Evolutionary conservation across 2,797 vertebrate genomes (phyloP).

Genomic region (Hippocampus kuda): DNA sequence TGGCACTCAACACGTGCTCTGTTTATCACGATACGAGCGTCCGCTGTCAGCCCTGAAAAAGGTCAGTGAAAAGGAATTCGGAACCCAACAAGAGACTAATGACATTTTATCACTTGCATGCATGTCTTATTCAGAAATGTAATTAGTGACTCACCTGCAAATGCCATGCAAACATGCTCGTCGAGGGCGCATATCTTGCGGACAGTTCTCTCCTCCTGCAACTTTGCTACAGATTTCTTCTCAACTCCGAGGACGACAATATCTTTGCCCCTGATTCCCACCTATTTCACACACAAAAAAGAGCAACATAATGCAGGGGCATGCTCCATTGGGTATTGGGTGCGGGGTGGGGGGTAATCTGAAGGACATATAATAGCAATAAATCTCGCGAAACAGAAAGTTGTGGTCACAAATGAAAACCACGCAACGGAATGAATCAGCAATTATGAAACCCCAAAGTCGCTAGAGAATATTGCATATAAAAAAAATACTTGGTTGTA

Average conservation of each 20-base stretch:
- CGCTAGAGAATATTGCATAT: no score
- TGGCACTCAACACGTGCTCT: constrained; percentile 83
- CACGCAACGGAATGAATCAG: no score
- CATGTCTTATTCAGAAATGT: neutral
- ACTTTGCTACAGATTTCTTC: constrained; percentile 76
- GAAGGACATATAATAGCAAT: no score
- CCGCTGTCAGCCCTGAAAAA: constrained; percentile 73
- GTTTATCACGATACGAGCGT: constrained; percentile 82
- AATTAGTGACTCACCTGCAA: constrained; percentile 62
- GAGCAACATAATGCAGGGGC: no score
- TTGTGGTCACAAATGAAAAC: no score
- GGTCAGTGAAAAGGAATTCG: neutral
- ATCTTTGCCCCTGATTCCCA: constrained; percentile 77
- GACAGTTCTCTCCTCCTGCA: constrained; percentile 78
- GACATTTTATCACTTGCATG: neutral
- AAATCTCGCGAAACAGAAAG: no score
- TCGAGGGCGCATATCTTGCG: constrained; percentile 75
- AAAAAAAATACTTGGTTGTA: no score
- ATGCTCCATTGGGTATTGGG: neutral
- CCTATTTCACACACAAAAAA: constrained; percentile 34
- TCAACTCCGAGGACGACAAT: constrained; percentile 76
- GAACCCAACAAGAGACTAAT: neutral
- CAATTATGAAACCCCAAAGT: no score
- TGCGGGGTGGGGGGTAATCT: no score
- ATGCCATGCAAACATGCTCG: constrained; percentile 79